phyloP scores from a whole-genome alignment of 2,797 vertebrate species.

The Nyctibius grandis region DNA sequence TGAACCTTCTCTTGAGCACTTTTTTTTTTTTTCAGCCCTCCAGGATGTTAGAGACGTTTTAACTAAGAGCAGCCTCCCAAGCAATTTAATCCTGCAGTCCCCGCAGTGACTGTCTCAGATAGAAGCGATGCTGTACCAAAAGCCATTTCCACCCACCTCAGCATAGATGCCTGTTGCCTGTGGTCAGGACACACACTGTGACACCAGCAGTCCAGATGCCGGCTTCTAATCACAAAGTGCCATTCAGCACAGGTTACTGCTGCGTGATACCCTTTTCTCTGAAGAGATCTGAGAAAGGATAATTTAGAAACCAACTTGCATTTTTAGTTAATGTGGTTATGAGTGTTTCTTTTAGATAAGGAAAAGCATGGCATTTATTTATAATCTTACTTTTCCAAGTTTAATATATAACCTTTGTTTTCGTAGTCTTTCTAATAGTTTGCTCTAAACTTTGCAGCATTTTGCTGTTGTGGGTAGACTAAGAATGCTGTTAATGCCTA shows the following conservation, averaged over 20 bases:
- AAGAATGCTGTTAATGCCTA: background rate
- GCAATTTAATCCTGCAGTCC: background rate
- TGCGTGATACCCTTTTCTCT: background rate
- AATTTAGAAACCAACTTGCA: background rate
- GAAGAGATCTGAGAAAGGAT: background rate
- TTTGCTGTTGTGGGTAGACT: background rate
- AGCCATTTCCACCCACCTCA: background rate
- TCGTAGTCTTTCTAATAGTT: background rate
- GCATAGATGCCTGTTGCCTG: background rate
- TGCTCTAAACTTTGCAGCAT: background rate
- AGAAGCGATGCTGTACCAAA: background rate
- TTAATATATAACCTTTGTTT: background rate
- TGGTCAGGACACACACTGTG: background rate
- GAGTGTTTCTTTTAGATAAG: slow-evolving; percentile 11
- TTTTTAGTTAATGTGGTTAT: background rate
- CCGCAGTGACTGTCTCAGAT: background rate
- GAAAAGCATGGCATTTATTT: background rate
- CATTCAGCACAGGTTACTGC: background rate
- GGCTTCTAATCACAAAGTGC: background rate
- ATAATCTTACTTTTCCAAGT: background rate
- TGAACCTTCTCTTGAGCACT: background rate
- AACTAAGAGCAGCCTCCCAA: background rate
- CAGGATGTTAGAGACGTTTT: background rate
- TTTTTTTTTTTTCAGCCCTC: background rate
- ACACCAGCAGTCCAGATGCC: background rate